Base-by-base conservation (phyloP, 2,888 invertebrate genomes). In the Thumatha senex region DNA sequence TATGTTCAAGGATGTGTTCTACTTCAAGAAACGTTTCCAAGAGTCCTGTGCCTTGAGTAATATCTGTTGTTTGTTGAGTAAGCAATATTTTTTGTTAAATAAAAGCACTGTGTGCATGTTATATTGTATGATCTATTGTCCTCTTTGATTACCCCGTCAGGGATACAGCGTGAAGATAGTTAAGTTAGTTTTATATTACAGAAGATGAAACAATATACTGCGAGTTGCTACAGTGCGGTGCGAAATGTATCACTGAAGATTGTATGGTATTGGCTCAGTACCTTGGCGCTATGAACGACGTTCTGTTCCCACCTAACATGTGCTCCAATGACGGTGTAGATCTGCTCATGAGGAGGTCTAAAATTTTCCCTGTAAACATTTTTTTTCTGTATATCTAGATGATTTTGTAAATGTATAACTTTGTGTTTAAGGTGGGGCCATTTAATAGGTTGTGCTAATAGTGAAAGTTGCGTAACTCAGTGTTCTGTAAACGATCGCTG, bases 1-100 rank as follows among this genome's bases (percentile, higher is more conserved):
- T 7, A 72, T 93, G 41, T 94, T 94, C 75, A 93, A 94, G 79
- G 95, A 96, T 75, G 93, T 94, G 63, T 96, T 96, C 76, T 92
- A 93, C 58, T 96, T 96, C 77, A 86, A 87, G 39, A 90, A 89
- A 67, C 65, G 80, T 31, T 86, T 84, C 63, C 77, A 82, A 47
- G 82, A 88, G 48, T 74, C 80, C 7, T 91, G 91, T 69, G 82
- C 86, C 0, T 64, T 91, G 9, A 87, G 83, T 63, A 90, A 89
- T 60, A 84, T 91, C 36, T 85, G 85, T 63, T 90, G 90, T 72
- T 76, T 90, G 55, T 70, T 91, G 36, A 87, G 91, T 90, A 64
- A 82, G 87, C 78, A 31, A 9, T 1, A 33, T 33, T 3, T 33
- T 10, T 11, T 33, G 1, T 33, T 10, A 15, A 24, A 4, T 24